Evolutionary conservation across 2,797 vertebrate species (phyloP).

Genomic region (Malacoctenus gilli): DNA sequence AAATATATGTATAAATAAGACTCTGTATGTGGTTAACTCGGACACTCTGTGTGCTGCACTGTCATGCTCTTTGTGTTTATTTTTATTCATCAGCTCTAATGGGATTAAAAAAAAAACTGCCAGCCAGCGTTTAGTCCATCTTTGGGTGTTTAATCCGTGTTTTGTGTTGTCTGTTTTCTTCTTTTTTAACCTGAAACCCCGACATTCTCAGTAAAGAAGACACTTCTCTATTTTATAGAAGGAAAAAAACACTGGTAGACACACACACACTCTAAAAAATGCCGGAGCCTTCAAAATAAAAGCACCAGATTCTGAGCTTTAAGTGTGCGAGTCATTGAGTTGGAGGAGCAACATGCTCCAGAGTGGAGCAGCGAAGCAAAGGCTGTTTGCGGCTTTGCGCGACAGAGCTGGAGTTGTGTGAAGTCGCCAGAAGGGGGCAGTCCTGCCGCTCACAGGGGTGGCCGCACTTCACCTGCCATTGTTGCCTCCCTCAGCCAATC

Average conservation of each 20-base stretch:
- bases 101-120: slow-evolving; percentile 74
- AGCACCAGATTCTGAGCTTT: no score
- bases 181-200: no score
- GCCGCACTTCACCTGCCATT: slow-evolving; percentile 33
- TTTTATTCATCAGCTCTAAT: slow-evolving; percentile 76
- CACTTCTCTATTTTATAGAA: no score
- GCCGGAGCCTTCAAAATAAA: no score
- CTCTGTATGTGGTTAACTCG: slow-evolving; percentile 71
- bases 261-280: no score
- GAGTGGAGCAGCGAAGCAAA: no score
- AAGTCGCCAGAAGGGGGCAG: slow-evolving; percentile 70
- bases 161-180: no score
- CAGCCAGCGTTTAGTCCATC: slow-evolving; percentile 22
- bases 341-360: no score
- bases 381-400: no score
- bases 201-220: no score
- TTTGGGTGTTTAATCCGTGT: slow-evolving; percentile 13
- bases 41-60: slow-evolving; percentile 69
- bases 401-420: slow-evolving; percentile 34
- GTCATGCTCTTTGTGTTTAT: slow-evolving; percentile 70
- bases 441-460: slow-evolving; percentile 48
- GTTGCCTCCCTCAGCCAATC: slow-evolving; percentile 54
- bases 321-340: no score
- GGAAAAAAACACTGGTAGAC: no score
- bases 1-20: slow-evolving; percentile 80